Percentiles rank a stretch among this genome's conserved stretches.
These are phyloP conservation scores for Plagodis pulveraria DNA, from an alignment of 2,888 invertebrate species.

Conservation along the genomic window DNA sequence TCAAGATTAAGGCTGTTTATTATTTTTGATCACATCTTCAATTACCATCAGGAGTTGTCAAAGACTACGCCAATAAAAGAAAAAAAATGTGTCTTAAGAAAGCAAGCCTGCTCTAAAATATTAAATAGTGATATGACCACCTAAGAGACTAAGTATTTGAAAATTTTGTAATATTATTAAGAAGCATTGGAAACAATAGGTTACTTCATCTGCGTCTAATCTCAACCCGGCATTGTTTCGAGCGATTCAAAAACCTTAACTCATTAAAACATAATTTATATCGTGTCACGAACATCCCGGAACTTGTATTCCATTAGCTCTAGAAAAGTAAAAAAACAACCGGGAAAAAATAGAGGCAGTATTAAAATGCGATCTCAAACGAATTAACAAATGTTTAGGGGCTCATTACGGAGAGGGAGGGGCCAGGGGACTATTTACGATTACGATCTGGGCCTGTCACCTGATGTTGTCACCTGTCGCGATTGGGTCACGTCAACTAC, in stretches of 20 bases:
- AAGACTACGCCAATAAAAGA: too few relatives aligned
- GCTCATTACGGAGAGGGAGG: constrained; percentile 58
- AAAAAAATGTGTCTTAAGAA: too few relatives aligned
- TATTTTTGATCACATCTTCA: too few relatives aligned
- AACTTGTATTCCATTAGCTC: constrained; percentile 24
- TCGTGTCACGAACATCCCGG: constrained; percentile 23
- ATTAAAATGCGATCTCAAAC: constrained; percentile 72
- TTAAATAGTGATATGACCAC: too few relatives aligned
- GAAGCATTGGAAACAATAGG: too few relatives aligned
- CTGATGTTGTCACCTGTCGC: constrained; percentile 42
- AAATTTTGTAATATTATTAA: too few relatives aligned
- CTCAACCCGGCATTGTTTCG: neutral
- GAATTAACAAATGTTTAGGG: constrained; percentile 73
- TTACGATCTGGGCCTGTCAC: constrained; percentile 37
- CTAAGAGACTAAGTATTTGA: too few relatives aligned
- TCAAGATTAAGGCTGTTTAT: too few relatives aligned
- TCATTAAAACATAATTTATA: constrained; percentile 6
- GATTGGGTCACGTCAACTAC: neutral
- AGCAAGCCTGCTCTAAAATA: too few relatives aligned
- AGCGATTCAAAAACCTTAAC: constrained; percentile 1
- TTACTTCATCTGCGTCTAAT: neutral
- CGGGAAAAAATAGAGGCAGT: constrained; percentile 50
- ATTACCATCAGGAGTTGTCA: too few relatives aligned
- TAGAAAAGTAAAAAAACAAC: constrained; percentile 6
- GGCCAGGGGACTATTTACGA: constrained; percentile 43